Percentiles rank a stretch among this genome's conserved stretches.
Conservation (phyloP, 1,140 invertebrate species). For the Oscheius sp. region DNA sequence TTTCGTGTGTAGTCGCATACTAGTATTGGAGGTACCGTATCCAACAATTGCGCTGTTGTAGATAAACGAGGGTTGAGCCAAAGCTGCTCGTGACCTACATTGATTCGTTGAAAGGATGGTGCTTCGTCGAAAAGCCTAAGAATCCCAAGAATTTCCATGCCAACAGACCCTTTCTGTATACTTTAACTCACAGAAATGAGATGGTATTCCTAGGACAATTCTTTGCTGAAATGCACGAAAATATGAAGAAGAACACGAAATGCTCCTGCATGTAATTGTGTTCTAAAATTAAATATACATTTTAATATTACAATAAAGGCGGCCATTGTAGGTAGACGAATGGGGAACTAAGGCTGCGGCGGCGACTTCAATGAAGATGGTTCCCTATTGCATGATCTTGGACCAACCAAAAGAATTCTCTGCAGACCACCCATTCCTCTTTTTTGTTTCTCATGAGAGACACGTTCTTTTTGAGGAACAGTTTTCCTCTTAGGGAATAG, state of each 20-base stretch:
- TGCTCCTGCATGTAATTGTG: too few species aligned
- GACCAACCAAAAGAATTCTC: background rate
- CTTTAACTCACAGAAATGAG: background rate
- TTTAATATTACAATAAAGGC: too few species aligned
- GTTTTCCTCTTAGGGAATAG: background rate
- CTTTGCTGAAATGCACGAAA: background rate
- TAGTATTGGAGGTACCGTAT: too few species aligned
- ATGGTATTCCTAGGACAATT: background rate
- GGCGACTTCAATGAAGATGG: background rate
- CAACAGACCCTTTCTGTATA: background rate
- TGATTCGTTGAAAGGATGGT: too few species aligned
- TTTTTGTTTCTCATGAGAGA: background rate
- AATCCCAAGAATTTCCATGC: background rate
- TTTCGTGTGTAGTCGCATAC: too few species aligned
- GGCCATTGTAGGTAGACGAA: constrained; percentile 12
- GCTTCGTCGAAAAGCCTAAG: background rate
- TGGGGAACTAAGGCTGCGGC: constrained; percentile 5
- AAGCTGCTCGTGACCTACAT: too few species aligned
- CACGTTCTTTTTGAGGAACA: background rate
- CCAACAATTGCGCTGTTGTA: too few species aligned
- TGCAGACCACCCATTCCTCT: background rate
- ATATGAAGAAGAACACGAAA: background rate
- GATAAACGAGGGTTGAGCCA: too few species aligned
- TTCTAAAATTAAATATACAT: too few species aligned
- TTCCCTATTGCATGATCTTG: background rate